Base-by-base conservation (phyloP, 2,888 invertebrate species). In the Pogonocherus hispidulus region DNA sequence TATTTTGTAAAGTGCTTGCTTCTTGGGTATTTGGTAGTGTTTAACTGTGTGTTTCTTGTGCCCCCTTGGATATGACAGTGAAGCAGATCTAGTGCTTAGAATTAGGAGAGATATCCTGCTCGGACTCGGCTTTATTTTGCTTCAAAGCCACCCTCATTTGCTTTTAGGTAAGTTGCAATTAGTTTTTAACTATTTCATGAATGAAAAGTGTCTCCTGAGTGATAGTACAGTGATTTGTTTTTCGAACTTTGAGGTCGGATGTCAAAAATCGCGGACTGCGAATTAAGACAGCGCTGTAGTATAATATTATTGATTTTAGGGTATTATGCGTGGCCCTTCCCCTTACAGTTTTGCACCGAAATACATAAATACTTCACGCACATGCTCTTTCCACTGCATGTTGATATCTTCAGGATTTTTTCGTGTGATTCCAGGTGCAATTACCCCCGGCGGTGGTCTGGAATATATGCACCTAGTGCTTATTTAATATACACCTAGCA, bases 231-330 rank as follows among this genome's bases (percentile, higher is more conserved):
- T 49, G 9, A 44, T 35, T 46, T n/a, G 2, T n/a, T 54, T 56
- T 52, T 27, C 19, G 19, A 49, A 64, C 37, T 63, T 68, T 55
- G 32, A 60, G 63, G 68, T 72, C 70, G 70, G 76, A 79, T 69
- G 79, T 79, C 78, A 76, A 78, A 79, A 74, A 75, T 66, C 71
- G 73, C 71, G 72, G 69, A 72, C 68, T 67, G 11, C 51, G 60
- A 69, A 70, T 69, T 71, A 80, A 80, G 76, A 77, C 79, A 80
- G 82, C 80, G 81, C 80, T 80, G 77, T 78, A 78, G 78, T 78
- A 80, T 79, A 82, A 80, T 82, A 79, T 83, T 84, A 84, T 84
- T 84, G 84, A 84, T 84, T 84, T 84, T 84, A 82, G 82, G 71
- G 72, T 74, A 71, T 71, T 71, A 71, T 69, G 73, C 71, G 74